Percentiles rank a stretch among this genome's conserved stretches.
Conservation (phyloP, 1,140 invertebrate genomes). For the Diorhabda carinulata region DNA sequence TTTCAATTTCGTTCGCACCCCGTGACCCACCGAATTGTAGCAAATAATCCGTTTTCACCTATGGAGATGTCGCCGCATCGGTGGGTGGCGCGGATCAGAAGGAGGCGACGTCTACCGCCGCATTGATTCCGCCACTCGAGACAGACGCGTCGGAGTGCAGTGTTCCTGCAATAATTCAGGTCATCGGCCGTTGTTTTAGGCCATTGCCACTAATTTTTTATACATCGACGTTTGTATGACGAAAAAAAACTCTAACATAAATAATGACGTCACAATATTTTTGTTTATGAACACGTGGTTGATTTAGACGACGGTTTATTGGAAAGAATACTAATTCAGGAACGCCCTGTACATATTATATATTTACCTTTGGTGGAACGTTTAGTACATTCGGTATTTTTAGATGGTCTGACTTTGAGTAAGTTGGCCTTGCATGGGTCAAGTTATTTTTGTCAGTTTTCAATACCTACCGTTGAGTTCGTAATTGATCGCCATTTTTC, state of each 20-base stretch:
- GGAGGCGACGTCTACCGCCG: neutral
- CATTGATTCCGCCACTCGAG: conserved; percentile 15
- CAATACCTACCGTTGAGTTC: neutral
- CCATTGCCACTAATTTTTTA: conserved; percentile 1
- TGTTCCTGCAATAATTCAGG: conserved; percentile 13
- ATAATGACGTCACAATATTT: too few species aligned
- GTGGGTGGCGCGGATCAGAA: neutral
- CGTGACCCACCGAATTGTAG: neutral
- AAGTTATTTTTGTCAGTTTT: conserved; percentile 17
- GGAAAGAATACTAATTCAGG: too few species aligned
- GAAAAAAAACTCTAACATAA: too few species aligned
- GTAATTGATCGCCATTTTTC: neutral
- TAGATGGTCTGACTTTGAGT: conserved; percentile 19
- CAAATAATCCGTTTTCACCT: neutral
- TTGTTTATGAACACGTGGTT: too few species aligned
- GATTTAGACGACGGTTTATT: too few species aligned
- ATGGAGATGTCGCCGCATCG: neutral
- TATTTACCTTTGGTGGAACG: neutral
- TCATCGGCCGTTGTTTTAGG: conserved; percentile 12
- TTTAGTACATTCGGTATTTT: conserved; percentile 12
- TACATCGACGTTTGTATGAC: too few species aligned
- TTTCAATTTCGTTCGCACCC: neutral
- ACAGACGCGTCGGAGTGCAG: conserved; percentile 8
- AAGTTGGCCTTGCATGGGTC: conserved; percentile 22
- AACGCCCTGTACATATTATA: conserved; percentile 10